These are phyloP conservation scores for Drosophila melanogaster DNA, from an alignment of 1,140 invertebrate species.

Conservation along the genomic window DNA sequence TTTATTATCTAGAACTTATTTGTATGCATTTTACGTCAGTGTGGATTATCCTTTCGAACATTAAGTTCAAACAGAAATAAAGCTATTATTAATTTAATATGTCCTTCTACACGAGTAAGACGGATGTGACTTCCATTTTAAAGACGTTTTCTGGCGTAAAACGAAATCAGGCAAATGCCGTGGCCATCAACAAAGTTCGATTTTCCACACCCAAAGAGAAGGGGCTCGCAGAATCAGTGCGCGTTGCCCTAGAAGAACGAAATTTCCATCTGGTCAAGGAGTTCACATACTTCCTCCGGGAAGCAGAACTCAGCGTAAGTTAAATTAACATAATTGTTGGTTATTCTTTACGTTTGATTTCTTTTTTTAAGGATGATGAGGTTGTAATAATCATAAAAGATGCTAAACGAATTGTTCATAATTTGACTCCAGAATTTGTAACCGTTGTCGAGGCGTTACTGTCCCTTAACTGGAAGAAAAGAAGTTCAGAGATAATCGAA, in stretches of 20 bases:
- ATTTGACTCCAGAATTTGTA: conserved; percentile 86
- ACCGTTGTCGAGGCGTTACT: conserved; percentile 88
- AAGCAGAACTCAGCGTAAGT: conserved; percentile 45
- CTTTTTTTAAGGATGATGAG: conserved; percentile 85
- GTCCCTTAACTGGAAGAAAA: conserved; percentile 86
- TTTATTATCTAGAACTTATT: too few species aligned
- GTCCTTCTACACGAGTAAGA: conserved; percentile 72
- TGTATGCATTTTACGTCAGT: too few species aligned
- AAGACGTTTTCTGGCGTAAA: conserved; percentile 63
- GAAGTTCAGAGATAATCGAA: conserved; percentile 84
- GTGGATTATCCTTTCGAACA: too few species aligned
- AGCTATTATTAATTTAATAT: conserved; percentile 7
- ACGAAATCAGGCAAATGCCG: conserved; percentile 63
- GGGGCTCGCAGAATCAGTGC: conserved; percentile 60
- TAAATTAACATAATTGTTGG: not conserved
- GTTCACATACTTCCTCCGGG: conserved; percentile 61
- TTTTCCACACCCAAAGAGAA: conserved; percentile 65
- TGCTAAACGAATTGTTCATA: conserved; percentile 86
- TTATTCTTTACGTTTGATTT: not conserved
- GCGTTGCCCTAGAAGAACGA: conserved; percentile 52
- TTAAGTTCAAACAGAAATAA: too few species aligned
- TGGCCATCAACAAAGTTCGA: conserved; percentile 71
- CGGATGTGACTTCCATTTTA: conserved; percentile 68
- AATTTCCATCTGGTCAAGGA: conserved; percentile 71
- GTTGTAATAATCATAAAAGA: conserved; percentile 86